These are phyloP conservation scores for Enteromius radiatus DNA, from an alignment of 2,797 vertebrate genomes.

Conservation along the genomic window DNA sequence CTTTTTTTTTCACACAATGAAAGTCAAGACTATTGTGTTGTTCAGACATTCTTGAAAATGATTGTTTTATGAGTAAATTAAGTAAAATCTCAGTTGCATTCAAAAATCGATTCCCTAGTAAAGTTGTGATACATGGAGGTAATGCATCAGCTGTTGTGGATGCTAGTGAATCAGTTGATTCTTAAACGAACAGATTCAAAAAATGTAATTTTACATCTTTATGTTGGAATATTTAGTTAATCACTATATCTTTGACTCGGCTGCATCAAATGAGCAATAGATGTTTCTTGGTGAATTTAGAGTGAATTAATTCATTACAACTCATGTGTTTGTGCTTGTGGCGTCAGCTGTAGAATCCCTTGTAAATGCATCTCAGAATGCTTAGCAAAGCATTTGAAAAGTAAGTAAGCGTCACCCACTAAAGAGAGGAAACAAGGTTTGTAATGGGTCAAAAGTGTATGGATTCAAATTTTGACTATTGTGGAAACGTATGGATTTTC, in stretches of 20 bases:
- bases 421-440: constrained; percentile 38
- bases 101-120: not conserved
- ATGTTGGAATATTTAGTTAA: not conserved
- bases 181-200: not conserved
- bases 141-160: not conserved
- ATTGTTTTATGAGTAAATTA: not conserved
- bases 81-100: no score
- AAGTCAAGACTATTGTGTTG: not conserved
- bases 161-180: not conserved
- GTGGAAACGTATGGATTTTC: constrained; percentile 51
- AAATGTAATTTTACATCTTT: not conserved
- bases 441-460: constrained; percentile 49
- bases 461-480: constrained; percentile 51
- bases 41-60: not conserved
- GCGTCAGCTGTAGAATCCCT: constrained; percentile 13
- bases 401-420: constrained; percentile 48
- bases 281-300: not conserved
- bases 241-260: not conserved
- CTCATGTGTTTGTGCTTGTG: constrained; percentile 7
- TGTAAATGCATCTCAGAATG: constrained; percentile 1
- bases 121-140: not conserved
- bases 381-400: constrained; percentile 47
- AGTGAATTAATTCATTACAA: no score
- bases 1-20: not conserved
- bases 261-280: not conserved